phyloP scores from a whole-genome alignment of 2,888 invertebrate species.

The Tachina lurida region DNA sequence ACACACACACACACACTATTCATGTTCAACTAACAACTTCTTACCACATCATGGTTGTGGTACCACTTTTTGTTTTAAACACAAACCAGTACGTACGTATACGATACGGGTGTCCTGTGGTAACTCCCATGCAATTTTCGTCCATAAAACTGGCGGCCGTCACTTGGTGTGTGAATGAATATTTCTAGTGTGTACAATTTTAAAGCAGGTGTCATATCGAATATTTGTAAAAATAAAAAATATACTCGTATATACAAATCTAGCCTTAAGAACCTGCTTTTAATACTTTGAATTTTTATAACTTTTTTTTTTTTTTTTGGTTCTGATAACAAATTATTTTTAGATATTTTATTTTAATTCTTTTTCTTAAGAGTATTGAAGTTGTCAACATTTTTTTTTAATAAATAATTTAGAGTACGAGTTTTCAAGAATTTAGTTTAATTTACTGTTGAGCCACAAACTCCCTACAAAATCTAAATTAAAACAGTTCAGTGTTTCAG shows the following conservation, averaged over 20 bases:
- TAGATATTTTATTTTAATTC: constrained; percentile 19
- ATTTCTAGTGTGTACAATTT: constrained; percentile 25
- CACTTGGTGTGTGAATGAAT: constrained; percentile 26
- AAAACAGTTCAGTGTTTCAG: no score
- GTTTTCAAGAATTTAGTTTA: no score
- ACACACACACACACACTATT: constrained; percentile 17
- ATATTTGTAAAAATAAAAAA: constrained; percentile 41
- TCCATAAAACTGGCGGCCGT: constrained; percentile 24
- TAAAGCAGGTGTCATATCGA: constrained; percentile 63
- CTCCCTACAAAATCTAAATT: no score
- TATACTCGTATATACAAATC: neutral
- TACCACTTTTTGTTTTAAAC: constrained; percentile 13
- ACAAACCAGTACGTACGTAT: neutral
- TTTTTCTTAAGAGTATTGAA: neutral
- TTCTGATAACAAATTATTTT: constrained; percentile 56
- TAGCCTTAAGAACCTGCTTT: constrained; percentile 49
- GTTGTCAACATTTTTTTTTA: constrained; percentile 44
- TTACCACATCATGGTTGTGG: constrained; percentile 29
- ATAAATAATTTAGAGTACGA: neutral
- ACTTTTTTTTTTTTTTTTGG: constrained; percentile 22
- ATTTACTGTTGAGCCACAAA: no score
- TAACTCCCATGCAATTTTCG: constrained; percentile 51
- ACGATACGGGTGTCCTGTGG: constrained; percentile 44
- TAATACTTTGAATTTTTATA: constrained; percentile 12
- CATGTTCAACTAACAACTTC: constrained; percentile 33